phyloP scores from a whole-genome alignment of 2,797 vertebrate species.

The Hipposideros larvatus region DNA sequence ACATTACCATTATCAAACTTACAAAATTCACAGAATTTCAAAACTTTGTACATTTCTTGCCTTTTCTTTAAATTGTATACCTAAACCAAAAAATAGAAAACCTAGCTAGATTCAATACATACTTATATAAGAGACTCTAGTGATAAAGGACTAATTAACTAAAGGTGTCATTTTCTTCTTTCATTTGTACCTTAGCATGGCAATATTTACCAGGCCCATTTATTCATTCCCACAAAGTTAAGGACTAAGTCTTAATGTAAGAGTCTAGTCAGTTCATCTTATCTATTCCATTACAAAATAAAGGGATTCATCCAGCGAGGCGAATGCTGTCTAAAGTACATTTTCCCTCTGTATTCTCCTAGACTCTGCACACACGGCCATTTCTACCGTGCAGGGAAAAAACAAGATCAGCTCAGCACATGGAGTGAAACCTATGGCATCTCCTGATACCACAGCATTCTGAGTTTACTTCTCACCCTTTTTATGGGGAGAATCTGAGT shows the following conservation, averaged over 20 bases:
- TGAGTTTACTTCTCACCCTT: neutral
- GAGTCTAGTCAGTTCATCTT: neutral
- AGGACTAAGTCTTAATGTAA: neutral
- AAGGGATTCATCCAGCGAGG: neutral
- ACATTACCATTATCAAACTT: neutral
- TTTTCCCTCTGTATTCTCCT: neutral
- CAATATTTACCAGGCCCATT: neutral
- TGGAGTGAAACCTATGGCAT: neutral
- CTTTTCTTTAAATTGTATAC: slow-evolving; percentile 55
- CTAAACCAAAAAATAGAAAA: slow-evolving; percentile 25
- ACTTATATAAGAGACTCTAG: neutral
- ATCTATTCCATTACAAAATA: neutral
- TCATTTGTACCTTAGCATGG: neutral
- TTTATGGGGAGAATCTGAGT: neutral
- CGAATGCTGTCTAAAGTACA: neutral
- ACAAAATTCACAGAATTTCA: slow-evolving; percentile 45
- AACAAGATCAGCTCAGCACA: neutral
- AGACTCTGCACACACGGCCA: neutral
- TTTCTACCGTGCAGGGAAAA: neutral
- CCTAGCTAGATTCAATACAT: neutral
- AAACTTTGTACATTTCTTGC: slow-evolving; percentile 23
- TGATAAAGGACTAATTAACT: neutral
- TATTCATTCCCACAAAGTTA: neutral
- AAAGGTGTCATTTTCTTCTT: neutral
- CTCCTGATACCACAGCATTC: neutral